Evolutionary conservation across 2,888 invertebrate genomes (phyloP).

Genomic region (Odontocerum albicorne): DNA sequence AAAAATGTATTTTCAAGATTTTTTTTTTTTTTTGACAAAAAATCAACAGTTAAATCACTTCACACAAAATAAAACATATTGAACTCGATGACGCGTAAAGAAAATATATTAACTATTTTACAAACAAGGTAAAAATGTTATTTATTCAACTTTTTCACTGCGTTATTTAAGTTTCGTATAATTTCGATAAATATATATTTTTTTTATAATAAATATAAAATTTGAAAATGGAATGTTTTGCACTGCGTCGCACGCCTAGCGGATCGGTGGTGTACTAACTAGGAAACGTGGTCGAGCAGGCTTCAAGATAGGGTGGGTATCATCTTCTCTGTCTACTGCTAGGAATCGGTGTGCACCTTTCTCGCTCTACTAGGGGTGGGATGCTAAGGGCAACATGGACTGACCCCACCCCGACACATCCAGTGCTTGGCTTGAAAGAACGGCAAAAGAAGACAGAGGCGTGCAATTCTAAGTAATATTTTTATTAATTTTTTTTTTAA

Average conservation of each 20-base stretch:
- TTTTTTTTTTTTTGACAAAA: no score
- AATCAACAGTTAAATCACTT: not conserved
- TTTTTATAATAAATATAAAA: no score
- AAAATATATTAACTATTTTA: slow-evolving; percentile 2
- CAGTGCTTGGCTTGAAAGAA: no score
- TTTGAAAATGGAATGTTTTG: slow-evolving; percentile 12
- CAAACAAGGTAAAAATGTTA: no score
- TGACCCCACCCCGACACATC: slow-evolving; percentile 26
- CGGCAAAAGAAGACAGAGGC: no score
- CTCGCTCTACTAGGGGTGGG: slow-evolving; percentile 21
- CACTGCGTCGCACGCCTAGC: slow-evolving; percentile 34
- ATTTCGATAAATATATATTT: no score
- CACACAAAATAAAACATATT: slow-evolving; percentile 6
- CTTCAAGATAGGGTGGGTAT: slow-evolving; percentile 19
- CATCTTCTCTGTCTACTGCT: slow-evolving; percentile 14
- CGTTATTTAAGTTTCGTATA: no score
- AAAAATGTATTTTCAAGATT: no score
- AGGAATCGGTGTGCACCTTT: slow-evolving; percentile 7
- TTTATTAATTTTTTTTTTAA: no score
- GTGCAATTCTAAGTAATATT: no score
- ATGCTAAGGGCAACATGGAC: slow-evolving; percentile 14
- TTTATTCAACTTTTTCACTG: no score
- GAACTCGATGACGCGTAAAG: slow-evolving; percentile 7
- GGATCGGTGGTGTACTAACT: slow-evolving; percentile 33
- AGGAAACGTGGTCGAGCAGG: slow-evolving; percentile 20